A percentile compares a stretch with the other conserved stretches of the same genome.
phyloP scores from a whole-genome alignment of 2,113 vertebrate species.

The Noturus placidus region DNA sequence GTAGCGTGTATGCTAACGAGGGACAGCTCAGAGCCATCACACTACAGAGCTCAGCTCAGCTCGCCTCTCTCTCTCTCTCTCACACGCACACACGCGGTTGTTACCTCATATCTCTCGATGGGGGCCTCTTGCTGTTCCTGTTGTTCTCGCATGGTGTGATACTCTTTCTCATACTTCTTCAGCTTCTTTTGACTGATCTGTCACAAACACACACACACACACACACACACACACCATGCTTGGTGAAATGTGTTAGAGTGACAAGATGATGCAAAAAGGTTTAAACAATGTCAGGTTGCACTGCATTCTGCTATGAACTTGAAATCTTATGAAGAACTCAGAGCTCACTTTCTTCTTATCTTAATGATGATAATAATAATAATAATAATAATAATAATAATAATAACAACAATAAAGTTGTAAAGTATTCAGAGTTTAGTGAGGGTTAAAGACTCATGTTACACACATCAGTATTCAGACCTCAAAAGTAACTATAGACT shows the following conservation, averaged over 20 bases:
- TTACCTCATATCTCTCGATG: slow-evolving; percentile 94
- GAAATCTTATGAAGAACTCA: background rate
- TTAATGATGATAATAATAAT: background rate
- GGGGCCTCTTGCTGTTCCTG: slow-evolving; percentile 97
- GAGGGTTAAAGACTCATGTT: background rate
- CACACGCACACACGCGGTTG: slow-evolving; percentile 16
- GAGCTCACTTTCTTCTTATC: background rate
- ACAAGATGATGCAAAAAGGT: background rate
- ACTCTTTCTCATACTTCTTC: slow-evolving; percentile 97
- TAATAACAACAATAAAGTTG: background rate
- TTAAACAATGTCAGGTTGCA: background rate
- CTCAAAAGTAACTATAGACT: background rate
- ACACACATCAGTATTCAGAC: background rate
- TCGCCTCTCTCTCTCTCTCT: background rate
- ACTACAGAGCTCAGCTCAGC: background rate
- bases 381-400: background rate
- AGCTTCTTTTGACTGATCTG: slow-evolving; percentile 98
- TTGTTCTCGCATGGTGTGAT: slow-evolving; percentile 92
- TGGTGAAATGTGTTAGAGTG: background rate
- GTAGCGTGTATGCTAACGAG: slow-evolving; percentile 38
- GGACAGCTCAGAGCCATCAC: slow-evolving; percentile 12
- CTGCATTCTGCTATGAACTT: background rate
- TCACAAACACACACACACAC: slow-evolving; percentile 34
- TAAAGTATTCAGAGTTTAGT: background rate
- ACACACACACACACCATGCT: background rate